These are phyloP conservation scores for Parambassis ranga DNA, from an alignment of 2,797 vertebrate species.

Conservation along the genomic window DNA sequence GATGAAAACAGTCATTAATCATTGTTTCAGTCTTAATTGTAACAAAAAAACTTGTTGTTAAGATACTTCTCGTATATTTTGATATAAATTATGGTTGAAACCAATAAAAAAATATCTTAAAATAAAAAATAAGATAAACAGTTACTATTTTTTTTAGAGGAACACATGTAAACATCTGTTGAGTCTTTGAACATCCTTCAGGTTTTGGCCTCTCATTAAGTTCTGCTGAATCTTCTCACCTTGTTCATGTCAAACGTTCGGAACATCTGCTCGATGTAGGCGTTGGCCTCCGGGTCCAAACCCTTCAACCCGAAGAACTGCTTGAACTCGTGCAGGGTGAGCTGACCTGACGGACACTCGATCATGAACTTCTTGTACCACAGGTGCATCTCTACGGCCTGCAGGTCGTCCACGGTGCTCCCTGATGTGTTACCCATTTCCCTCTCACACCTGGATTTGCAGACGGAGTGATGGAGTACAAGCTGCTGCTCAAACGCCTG, in stretches of 20 bases:
- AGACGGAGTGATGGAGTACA: neutral
- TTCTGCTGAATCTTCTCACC: conserved; percentile 73
- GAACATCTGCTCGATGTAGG: conserved; percentile 95
- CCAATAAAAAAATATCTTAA: too few species aligned
- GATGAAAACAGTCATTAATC: too few species aligned
- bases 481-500: conserved; percentile 3
- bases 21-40: too few species aligned
- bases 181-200: too few species aligned
- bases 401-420: conserved; percentile 87
- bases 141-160: too few species aligned
- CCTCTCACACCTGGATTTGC: neutral
- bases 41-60: too few species aligned
- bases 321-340: conserved; percentile 93
- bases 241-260: conserved; percentile 95
- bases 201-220: too few species aligned
- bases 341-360: conserved; percentile 91
- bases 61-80: too few species aligned
- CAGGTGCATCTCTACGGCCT: conserved; percentile 91
- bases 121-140: too few species aligned
- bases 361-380: conserved; percentile 98
- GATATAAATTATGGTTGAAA: too few species aligned
- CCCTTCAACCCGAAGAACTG: conserved; percentile 91
- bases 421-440: conserved; percentile 85
- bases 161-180: too few species aligned
- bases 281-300: conserved; percentile 86